Evolutionary conservation across 2,888 invertebrate species (phyloP), one percentile per base, ranked within the genome.

Genomic region (Acutogordius australiensis): DNA sequence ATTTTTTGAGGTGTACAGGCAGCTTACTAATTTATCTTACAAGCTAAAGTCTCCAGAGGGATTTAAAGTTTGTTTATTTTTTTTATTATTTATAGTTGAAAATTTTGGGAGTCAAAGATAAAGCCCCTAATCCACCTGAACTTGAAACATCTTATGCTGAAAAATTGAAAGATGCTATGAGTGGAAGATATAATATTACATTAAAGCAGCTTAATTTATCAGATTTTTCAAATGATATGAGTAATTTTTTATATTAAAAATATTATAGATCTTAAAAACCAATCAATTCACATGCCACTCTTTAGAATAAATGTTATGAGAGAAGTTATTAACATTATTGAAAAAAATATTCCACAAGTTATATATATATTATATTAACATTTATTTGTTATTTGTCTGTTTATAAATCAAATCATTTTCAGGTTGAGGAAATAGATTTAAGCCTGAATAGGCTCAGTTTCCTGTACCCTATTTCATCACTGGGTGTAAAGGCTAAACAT

Each of bases 121-220:
- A 23, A 51, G 51, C 51, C 8, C 51, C 51, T n/a, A 51, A 51
- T 23, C 51, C 51, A 51, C 51, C 51, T 23, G 51, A 51, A 51
- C 23, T 51, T n/a, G 51, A 51, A n/a, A 26, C 13, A 8, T 4
- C 8, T 21, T 23, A 51, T 51, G 51, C 51, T 8, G 51, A 51
- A 51, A 51, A 51, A 23, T 51, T 51, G 4, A 21, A 51, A 26
- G 4, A 51, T 51, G 51, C 23, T 23, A 51, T 51, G 51, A 51
- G 51, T 23, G 4, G 8, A 23, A 13, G 51, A n/a, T 51, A 51
- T 23, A 51, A 51, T 51, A 51, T 21, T 51, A 26, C 4, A 8
- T 23, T 51, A 23, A 51, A 51, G 23, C 4, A n/a, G 13, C 23
- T 51, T n/a, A 51, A 51, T 23, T 21, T 51, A 23, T 51, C 51